Evolutionary conservation across 2,797 vertebrate species (phyloP).

Genomic region (Decapterus maruadsi): DNA sequence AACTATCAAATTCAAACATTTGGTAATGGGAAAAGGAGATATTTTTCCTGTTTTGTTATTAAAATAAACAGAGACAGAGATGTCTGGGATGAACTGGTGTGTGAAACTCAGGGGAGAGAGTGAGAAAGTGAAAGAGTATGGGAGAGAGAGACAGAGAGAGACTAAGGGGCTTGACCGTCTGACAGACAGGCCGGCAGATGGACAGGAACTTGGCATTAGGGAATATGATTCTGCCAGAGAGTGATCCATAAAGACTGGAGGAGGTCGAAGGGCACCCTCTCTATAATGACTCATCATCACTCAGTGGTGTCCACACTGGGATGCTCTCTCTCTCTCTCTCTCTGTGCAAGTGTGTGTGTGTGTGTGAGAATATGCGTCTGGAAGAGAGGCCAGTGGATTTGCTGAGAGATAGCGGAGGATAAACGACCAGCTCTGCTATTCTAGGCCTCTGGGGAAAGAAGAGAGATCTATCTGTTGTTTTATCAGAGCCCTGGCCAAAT

Average conservation of each 20-base stretch:
- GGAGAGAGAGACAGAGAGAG: constrained; percentile 63
- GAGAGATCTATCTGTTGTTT: constrained; percentile 75
- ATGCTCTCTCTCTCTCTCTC: constrained; percentile 46
- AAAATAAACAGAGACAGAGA: constrained; percentile 78
- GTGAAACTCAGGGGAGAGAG: constrained; percentile 73
- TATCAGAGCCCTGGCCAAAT: constrained; percentile 68
- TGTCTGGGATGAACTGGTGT: constrained; percentile 81
- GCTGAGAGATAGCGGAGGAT: constrained; percentile 78
- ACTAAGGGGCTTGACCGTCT: constrained; percentile 77
- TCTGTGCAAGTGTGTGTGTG: constrained; percentile 35
- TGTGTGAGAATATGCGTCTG: constrained; percentile 49
- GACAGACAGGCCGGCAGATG: constrained; percentile 86
- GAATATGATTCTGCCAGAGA: constrained; percentile 83
- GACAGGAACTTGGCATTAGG: constrained; percentile 82
- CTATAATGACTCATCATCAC: constrained; percentile 85
- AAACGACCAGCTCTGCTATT: constrained; percentile 70
- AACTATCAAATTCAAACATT: constrained; percentile 67
- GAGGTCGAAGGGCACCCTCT: constrained; percentile 77
- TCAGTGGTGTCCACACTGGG: constrained; percentile 74
- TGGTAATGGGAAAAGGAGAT: constrained; percentile 70
- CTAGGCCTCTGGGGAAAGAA: constrained; percentile 61
- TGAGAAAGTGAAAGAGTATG: constrained; percentile 39
- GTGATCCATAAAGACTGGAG: constrained; percentile 80
- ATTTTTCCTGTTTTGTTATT: constrained; percentile 80
- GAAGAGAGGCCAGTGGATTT: constrained; percentile 69